Evolutionary conservation across 2,888 invertebrate species (phyloP).

Genomic region (Pemphredon lugubris): DNA sequence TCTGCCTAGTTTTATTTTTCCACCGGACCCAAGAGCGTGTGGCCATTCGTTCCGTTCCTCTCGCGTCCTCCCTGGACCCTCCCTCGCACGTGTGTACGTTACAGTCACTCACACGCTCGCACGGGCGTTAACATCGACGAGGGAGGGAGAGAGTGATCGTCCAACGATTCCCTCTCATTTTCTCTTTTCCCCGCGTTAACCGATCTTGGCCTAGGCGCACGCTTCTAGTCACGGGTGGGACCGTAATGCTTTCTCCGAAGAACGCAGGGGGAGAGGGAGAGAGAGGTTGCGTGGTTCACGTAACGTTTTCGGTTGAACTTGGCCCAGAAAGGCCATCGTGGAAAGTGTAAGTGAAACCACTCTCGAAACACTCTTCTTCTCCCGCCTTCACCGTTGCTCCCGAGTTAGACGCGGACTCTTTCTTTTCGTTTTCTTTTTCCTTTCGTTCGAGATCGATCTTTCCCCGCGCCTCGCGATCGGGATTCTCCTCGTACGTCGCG

Average conservation of each 20-base stretch:
- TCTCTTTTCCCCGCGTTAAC: conserved; percentile 40
- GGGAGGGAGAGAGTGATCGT: conserved; percentile 38
- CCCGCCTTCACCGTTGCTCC: neutral
- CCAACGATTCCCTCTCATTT: conserved; percentile 34
- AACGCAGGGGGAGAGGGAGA: conserved; percentile 25
- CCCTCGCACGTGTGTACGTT: conserved; percentile 46
- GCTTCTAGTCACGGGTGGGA: conserved; percentile 5
- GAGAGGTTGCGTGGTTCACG: conserved; percentile 35
- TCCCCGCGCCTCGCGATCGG: no score
- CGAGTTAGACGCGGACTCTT: neutral
- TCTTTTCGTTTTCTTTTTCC: neutral
- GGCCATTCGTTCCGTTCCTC: conserved; percentile 60
- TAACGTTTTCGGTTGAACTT: conserved; percentile 67
- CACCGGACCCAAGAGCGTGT: conserved; percentile 56
- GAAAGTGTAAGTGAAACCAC: conserved; percentile 70
- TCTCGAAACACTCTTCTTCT: conserved; percentile 33
- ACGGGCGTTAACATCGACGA: conserved; percentile 7
- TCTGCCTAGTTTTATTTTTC: conserved; percentile 71
- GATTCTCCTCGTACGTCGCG: no score
- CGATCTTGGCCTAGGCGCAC: conserved; percentile 60
- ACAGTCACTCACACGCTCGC: conserved; percentile 14
- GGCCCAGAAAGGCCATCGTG: conserved; percentile 59
- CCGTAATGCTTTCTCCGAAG: conserved; percentile 49
- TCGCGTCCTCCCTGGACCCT: conserved; percentile 48
- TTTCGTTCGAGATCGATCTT: neutral